phyloP scores from a whole-genome alignment of 2,113 vertebrate genomes.

The Albula goreensis region DNA sequence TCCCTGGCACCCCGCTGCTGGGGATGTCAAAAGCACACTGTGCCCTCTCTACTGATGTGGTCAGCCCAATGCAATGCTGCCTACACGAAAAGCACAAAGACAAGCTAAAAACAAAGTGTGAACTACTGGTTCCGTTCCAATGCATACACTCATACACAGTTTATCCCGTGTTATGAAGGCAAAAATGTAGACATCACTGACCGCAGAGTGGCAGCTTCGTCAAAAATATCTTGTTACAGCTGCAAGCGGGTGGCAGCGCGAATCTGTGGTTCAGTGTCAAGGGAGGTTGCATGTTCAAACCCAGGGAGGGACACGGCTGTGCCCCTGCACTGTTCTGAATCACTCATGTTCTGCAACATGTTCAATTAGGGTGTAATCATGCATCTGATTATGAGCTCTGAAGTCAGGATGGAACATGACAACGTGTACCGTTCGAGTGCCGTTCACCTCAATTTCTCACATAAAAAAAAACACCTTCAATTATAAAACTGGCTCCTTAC shows the following conservation, averaged over 20 bases:
- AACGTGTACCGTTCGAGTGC: no score
- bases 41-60: conserved; percentile 57
- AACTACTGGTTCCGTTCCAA: conserved; percentile 61
- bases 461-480: no score
- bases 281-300: neutral
- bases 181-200: conserved; percentile 48
- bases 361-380: no score
- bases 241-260: neutral
- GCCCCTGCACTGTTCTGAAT: neutral
- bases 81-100: conserved; percentile 64
- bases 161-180: conserved; percentile 45
- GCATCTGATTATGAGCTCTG: no score
- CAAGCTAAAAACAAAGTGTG: conserved; percentile 64
- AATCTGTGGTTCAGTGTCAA: neutral
- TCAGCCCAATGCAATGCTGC: conserved; percentile 58
- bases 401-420: no score
- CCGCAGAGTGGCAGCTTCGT: neutral
- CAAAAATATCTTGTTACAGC: neutral
- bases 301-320: neutral
- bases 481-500: no score
- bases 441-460: no score
- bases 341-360: neutral
- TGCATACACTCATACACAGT: conserved; percentile 59
- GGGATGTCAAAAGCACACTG: conserved; percentile 50
- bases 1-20: conserved; percentile 33